These are phyloP conservation scores for Coleophora flavipennella DNA, from an alignment of 2,888 invertebrate species.

Conservation along the genomic window DNA sequence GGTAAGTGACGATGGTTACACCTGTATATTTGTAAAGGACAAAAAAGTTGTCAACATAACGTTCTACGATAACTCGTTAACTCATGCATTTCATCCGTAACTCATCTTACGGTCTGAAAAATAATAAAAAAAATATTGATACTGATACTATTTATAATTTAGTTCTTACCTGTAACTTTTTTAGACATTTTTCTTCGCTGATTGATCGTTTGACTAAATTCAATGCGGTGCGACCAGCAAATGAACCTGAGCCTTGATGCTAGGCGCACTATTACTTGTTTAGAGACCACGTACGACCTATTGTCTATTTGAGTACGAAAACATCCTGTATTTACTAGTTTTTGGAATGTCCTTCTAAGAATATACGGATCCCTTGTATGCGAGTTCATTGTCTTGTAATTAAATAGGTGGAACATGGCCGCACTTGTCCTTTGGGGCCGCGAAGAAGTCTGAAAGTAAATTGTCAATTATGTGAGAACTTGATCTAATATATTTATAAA, in stretches of 20 bases:
- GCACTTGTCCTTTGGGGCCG: constrained; percentile 26
- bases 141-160: background rate
- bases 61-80: too few relatives aligned
- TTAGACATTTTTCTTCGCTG: constrained; percentile 4
- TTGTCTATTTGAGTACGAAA: constrained; percentile 21
- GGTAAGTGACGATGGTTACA: too few relatives aligned
- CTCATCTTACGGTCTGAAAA: too few relatives aligned
- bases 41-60: too few relatives aligned
- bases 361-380: background rate
- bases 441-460: constrained; percentile 33
- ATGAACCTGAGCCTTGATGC: constrained; percentile 1
- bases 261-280: constrained; percentile 11
- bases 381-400: background rate
- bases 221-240: constrained; percentile 12
- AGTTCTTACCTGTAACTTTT: constrained; percentile 21
- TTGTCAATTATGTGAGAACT: background rate
- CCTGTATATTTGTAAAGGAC: too few relatives aligned
- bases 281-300: constrained; percentile 19
- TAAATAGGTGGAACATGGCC: constrained; percentile 32
- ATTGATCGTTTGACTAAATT: constrained; percentile 14
- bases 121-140: too few relatives aligned
- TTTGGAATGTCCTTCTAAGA: background rate
- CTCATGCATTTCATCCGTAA: too few relatives aligned
- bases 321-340: constrained; percentile 18
- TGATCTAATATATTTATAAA: too few relatives aligned